A percentile compares a stretch with the other conserved stretches of the same genome.
Evolutionary conservation across 2,113 vertebrate genomes (phyloP).

Genomic region (Peromyscus polionotus): DNA sequence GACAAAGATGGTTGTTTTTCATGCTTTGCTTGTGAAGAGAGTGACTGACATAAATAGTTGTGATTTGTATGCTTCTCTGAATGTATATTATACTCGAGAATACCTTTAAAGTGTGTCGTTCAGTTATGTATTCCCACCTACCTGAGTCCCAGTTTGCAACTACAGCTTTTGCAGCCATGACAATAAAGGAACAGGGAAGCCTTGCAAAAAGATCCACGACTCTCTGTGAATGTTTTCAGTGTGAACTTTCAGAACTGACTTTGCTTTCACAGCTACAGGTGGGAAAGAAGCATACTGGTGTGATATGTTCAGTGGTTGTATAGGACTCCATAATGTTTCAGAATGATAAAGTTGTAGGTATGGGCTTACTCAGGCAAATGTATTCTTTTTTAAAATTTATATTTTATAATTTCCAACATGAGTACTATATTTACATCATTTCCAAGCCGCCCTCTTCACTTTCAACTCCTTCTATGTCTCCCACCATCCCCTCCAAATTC

Average conservation of each 20-base stretch:
- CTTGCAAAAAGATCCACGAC: not conserved
- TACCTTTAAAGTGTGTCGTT: not conserved
- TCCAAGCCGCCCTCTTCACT: not conserved
- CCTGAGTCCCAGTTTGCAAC: not conserved
- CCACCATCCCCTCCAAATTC: not conserved
- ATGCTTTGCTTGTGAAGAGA: not conserved
- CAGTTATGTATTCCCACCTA: not conserved
- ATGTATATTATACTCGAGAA: not conserved
- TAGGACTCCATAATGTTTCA: not conserved
- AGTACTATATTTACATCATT: not conserved
- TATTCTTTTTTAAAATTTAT: not conserved
- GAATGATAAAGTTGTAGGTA: not conserved
- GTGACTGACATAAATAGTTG: not conserved
- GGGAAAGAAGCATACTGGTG: not conserved
- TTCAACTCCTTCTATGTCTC: not conserved
- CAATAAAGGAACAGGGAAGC: not conserved
- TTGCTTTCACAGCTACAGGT: not conserved
- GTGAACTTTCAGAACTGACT: not conserved
- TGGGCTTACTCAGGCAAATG: not conserved
- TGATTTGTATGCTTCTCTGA: not conserved
- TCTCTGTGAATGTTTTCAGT: constrained; percentile 1
- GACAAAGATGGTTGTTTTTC: not conserved
- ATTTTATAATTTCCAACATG: not conserved
- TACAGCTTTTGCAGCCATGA: constrained; percentile 15
- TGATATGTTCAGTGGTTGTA: not conserved